phyloP scores from a whole-genome alignment of 1,140 invertebrate genomes.

The Augochlora pura region DNA sequence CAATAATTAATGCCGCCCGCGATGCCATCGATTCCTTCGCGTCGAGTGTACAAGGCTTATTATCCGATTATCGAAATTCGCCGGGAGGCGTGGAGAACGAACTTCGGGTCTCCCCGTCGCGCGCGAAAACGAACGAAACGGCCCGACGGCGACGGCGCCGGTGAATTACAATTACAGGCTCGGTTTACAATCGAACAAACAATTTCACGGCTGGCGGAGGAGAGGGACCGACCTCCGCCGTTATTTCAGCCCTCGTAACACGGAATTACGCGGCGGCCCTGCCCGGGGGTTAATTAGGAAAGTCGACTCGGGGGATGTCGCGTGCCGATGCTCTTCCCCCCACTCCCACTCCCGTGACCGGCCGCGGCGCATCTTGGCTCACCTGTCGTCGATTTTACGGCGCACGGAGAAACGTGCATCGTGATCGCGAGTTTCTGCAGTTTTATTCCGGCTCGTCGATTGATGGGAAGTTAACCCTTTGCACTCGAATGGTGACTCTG shows the following conservation, averaged over 20 bases:
- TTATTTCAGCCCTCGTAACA: slow-evolving; percentile 4
- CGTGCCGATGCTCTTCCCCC: slow-evolving; percentile 14
- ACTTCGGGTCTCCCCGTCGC: too few species aligned
- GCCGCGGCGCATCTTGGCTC: neutral
- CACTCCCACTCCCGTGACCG: slow-evolving; percentile 6
- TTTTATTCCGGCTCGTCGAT: too few species aligned
- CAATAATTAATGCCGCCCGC: too few species aligned
- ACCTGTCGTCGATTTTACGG: neutral
- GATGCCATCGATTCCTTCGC: too few species aligned
- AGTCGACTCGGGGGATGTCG: slow-evolving; percentile 25
- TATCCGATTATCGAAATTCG: neutral
- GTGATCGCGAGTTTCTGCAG: too few species aligned
- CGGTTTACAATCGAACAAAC: neutral
- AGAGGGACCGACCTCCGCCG: neutral
- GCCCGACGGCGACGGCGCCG: too few species aligned
- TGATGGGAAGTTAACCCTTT: too few species aligned
- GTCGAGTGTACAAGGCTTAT: neutral
- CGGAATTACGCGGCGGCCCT: slow-evolving; percentile 8
- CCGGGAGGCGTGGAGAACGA: too few species aligned
- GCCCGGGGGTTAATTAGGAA: slow-evolving; percentile 44
- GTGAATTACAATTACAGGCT: slow-evolving; percentile 10
- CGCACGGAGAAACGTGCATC: too few species aligned
- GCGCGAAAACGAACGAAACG: too few species aligned
- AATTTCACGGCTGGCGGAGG: neutral
- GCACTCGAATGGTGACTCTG: too few species aligned